These are phyloP conservation scores for Sceloporus undulatus DNA, from an alignment of 2,113 vertebrate genomes.

Conservation along the genomic window DNA sequence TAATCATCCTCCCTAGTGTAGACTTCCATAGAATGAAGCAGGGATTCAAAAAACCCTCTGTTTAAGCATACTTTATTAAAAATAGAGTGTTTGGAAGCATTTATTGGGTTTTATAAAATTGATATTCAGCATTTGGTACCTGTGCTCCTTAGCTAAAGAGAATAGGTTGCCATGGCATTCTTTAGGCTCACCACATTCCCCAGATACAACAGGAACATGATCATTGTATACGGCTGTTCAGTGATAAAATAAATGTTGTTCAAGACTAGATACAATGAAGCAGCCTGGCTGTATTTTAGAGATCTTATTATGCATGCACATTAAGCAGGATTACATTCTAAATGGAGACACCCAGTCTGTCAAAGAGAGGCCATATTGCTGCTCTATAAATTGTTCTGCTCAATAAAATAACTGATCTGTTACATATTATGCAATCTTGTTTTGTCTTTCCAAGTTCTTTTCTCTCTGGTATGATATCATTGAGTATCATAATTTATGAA, in stretches of 20 bases:
- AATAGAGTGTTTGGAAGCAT: background rate
- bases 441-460: slow-evolving; percentile 21
- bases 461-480: slow-evolving; percentile 1
- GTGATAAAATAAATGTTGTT: slow-evolving; percentile 42
- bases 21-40: no score
- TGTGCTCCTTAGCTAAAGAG: background rate
- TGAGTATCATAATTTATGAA: slow-evolving; percentile 35
- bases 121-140: background rate
- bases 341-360: slow-evolving; percentile 40
- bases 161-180: slow-evolving; percentile 26
- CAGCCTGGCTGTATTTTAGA: slow-evolving; percentile 9
- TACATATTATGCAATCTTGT: slow-evolving; percentile 63
- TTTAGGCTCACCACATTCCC: background rate
- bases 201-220: slow-evolving; percentile 19
- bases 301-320: slow-evolving; percentile 27
- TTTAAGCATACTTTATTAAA: background rate
- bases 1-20: no score
- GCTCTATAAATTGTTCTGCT: slow-evolving; percentile 53
- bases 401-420: slow-evolving; percentile 50
- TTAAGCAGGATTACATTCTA: slow-evolving; percentile 27
- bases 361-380: slow-evolving; percentile 40
- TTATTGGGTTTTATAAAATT: background rate
- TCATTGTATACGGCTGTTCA: background rate
- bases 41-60: no score
- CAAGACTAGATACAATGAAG: slow-evolving; percentile 19